A percentile compares a stretch with the other conserved stretches of the same genome.
Evolutionary conservation across 2,888 invertebrate species (phyloP).

Genomic region (Nemotelus pantherinus): DNA sequence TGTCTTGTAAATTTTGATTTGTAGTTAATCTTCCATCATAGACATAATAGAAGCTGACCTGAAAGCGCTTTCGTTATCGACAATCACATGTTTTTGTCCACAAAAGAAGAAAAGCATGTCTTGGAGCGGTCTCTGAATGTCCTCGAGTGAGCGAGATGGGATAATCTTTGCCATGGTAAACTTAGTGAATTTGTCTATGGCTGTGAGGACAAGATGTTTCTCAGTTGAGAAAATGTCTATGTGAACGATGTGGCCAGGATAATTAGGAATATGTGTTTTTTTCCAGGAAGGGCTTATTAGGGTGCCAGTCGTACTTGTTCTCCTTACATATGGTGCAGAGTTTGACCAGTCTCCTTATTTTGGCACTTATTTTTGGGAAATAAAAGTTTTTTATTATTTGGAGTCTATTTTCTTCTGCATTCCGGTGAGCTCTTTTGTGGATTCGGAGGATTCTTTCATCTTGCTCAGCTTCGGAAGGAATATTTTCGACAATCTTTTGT

Average conservation of each 20-base stretch:
- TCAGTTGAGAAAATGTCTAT: constrained; percentile 43
- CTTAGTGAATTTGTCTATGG: constrained; percentile 49
- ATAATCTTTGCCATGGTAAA: constrained; percentile 38
- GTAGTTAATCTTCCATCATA: too few relatives aligned
- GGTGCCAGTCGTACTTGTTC: too few relatives aligned
- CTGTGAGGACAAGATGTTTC: constrained; percentile 46
- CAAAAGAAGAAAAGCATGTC: constrained; percentile 38
- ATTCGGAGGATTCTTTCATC: too few relatives aligned
- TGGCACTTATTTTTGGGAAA: too few relatives aligned
- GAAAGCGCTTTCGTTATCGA: neutral
- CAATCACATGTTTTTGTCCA: constrained; percentile 37
- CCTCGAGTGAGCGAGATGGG: constrained; percentile 36
- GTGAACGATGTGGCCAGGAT: constrained; percentile 39
- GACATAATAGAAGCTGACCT: neutral
- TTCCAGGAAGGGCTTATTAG: too few relatives aligned
- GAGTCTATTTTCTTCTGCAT: too few relatives aligned
- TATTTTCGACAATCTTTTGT: constrained; percentile 44
- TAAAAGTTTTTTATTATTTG: too few relatives aligned
- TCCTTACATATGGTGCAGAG: too few relatives aligned
- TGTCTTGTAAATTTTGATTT: too few relatives aligned
- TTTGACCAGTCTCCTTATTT: too few relatives aligned
- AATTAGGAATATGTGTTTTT: constrained; percentile 37
- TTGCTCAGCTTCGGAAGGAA: constrained; percentile 38
- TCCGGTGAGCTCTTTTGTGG: too few relatives aligned
- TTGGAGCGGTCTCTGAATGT: constrained; percentile 37